phyloP scores from a whole-genome alignment of 2,797 vertebrate genomes.

The Trematomus bernacchii region DNA sequence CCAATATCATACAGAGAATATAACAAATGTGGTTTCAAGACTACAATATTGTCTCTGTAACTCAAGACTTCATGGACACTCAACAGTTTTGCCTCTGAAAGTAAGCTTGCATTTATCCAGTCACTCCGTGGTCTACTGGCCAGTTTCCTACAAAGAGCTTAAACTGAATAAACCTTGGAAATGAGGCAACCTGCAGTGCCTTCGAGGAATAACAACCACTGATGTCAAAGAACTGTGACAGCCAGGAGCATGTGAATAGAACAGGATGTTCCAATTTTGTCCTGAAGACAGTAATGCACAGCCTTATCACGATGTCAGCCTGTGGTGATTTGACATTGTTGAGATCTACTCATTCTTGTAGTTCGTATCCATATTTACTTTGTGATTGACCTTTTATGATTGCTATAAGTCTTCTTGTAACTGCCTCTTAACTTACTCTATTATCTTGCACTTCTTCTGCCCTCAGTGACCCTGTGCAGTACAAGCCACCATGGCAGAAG shows the following conservation, averaged over 20 bases:
- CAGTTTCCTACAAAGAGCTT: not conserved
- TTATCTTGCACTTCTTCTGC: not conserved
- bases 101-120: not conserved
- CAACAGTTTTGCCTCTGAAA: not conserved
- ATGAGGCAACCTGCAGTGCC: not conserved
- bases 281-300: not conserved
- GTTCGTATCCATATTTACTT: not conserved
- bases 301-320: not conserved
- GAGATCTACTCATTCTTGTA: not conserved
- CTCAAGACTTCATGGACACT: not conserved
- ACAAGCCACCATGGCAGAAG: conserved; percentile 93
- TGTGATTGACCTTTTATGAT: not conserved
- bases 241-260: not conserved
- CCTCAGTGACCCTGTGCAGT: conserved; percentile 61
- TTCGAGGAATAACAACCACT: not conserved
- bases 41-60: not conserved
- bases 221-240: not conserved
- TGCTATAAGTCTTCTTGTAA: not conserved
- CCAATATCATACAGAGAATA: not conserved
- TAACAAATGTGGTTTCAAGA: not conserved
- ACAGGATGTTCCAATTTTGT: not conserved
- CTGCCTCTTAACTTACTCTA: not conserved
- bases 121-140: not conserved
- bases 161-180: conserved; percentile 5
- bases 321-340: not conserved